Percentiles rank a stretch among this genome's conserved stretches.
Evolutionary conservation across 2,797 vertebrate species (phyloP).

Genomic region (Oryzias sinensis): DNA sequence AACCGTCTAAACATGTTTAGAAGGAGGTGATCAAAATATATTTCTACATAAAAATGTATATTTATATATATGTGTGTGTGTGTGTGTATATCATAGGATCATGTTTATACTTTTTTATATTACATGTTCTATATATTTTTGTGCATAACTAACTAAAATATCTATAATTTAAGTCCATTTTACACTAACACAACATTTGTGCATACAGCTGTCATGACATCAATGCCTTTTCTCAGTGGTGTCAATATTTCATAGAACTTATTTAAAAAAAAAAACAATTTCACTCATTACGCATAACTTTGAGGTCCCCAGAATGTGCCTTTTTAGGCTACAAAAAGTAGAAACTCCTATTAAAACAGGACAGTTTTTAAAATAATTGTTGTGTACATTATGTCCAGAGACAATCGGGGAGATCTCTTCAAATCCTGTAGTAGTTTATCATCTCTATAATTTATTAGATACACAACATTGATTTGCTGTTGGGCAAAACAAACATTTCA

Average conservation of each 20-base stretch:
- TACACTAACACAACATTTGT: slow-evolving; percentile 37
- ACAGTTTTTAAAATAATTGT: slow-evolving; percentile 30
- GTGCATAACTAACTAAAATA: too few species aligned
- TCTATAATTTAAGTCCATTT: slow-evolving; percentile 68
- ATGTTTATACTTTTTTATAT: too few species aligned
- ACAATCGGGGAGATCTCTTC: slow-evolving; percentile 9
- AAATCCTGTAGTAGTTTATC: too few species aligned
- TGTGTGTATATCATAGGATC: too few species aligned
- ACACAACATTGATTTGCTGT: slow-evolving; percentile 41
- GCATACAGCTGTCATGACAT: too few species aligned
- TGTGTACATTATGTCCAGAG: slow-evolving; percentile 43
- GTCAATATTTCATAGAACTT: slow-evolving; percentile 36
- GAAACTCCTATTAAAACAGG: slow-evolving; percentile 30
- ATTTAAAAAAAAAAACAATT: slow-evolving; percentile 31
- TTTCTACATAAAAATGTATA: slow-evolving; percentile 67
- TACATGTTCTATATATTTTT: too few species aligned
- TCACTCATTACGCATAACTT: slow-evolving; percentile 41
- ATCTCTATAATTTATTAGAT: slow-evolving; percentile 46
- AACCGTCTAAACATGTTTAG: slow-evolving; percentile 58
- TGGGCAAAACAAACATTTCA: slow-evolving; percentile 16
- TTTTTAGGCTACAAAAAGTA: slow-evolving; percentile 35
- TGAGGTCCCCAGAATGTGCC: slow-evolving; percentile 43
- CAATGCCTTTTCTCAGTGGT: slow-evolving; percentile 23
- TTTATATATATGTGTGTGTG: too few species aligned
- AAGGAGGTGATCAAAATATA: slow-evolving; percentile 70